Evolutionary conservation across 2,797 vertebrate genomes (phyloP).

Genomic region (Acrocephalus scirpaceus): DNA sequence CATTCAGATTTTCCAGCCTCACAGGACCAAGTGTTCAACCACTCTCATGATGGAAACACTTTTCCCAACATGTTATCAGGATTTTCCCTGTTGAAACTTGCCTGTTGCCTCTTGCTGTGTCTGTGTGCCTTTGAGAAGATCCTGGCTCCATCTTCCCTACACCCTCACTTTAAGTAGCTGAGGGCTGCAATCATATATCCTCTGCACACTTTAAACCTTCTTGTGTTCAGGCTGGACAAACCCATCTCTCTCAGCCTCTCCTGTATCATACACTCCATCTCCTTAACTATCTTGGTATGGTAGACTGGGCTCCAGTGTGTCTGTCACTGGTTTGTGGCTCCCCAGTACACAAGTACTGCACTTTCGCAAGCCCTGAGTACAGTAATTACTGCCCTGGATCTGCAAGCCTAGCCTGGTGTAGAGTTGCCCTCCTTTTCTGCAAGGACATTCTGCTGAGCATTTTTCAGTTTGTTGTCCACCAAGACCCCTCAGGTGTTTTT

Average conservation of each 20-base stretch:
- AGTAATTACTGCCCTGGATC: background rate
- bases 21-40: background rate
- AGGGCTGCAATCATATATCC: background rate
- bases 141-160: background rate
- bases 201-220: background rate
- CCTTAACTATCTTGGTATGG: background rate
- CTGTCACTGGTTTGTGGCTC: background rate
- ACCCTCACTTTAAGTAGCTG: background rate
- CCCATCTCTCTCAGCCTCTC: background rate
- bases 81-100: conserved; percentile 43
- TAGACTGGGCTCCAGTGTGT: background rate
- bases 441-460: background rate
- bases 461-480: background rate
- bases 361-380: background rate
- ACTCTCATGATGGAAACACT: background rate
- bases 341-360: background rate
- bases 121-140: background rate
- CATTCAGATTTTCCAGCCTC: background rate
- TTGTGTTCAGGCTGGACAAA: background rate
- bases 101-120: background rate
- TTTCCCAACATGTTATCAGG: background rate
- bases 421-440: background rate
- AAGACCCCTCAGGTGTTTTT: background rate
- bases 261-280: background rate
- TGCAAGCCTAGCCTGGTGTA: background rate